Evolutionary conservation across 2,888 invertebrate species (phyloP), one percentile per base, ranked within the genome.

Genomic region (Synergus gifuensis): DNA sequence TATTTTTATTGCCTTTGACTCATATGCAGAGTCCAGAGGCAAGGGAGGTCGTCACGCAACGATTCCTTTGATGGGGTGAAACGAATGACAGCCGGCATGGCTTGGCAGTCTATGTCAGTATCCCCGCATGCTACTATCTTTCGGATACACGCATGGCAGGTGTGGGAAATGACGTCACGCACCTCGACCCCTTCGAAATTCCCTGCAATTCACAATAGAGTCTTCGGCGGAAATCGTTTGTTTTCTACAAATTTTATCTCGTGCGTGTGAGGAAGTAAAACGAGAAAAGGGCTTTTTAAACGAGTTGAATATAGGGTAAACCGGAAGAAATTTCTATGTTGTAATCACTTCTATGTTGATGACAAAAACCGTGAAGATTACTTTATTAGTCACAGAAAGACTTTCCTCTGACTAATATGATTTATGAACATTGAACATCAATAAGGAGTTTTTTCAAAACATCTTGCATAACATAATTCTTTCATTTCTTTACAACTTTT

Each of bases 121-220:
- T 80, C 83, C 86, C 86, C 85, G 87, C 84, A 85, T 86, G 84
- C 86, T 79, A 83, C 87, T 90, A 89, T 91, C 90, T 88, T 89
- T 91, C 89, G 91, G 91, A 91, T 90, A 89, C 89, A 91, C 89
- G 91, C 90, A 90, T 90, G 91, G 87, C 92, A 92, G 91, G 91
- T 92, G 92, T 89, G 87, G 92, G 91, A 92, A 91, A 85, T 90
- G 90, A 91, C 91, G 90, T 90, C 89, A 89, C 84, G 81, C 78
- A 85, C 85, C 86, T 86, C 85, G 83, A 81, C 84, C 81, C 81
- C 83, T 83, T 83, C 73, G 49, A 69, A 73, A 49, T 73, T 63
- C 63, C 28, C 40, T 66, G 42, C 40, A 4, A 54, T 54, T 54
- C 18, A 73, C 40, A 73, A 73, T 73, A 54, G 8, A 73, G 73